phyloP scores from a whole-genome alignment of 2,888 invertebrate genomes.

The Heliothis peltigera region DNA sequence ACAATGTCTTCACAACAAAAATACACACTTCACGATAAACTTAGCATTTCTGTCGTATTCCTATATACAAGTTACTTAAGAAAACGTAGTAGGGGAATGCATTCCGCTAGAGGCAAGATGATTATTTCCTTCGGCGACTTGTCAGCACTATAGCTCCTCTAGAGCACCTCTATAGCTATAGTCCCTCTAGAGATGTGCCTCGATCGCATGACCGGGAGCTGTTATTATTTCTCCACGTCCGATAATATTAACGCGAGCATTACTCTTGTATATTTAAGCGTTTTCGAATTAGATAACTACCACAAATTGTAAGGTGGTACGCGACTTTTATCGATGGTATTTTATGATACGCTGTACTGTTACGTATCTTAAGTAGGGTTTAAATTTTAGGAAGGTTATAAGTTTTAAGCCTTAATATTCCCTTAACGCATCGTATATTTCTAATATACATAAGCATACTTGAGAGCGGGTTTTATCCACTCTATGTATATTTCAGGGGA shows the following conservation, averaged over 20 bases:
- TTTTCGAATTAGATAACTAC: conserved; percentile 35
- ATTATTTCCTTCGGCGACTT: conserved; percentile 57
- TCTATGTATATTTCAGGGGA: not conserved
- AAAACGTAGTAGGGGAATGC: conserved; percentile 35
- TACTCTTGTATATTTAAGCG: conserved; percentile 54
- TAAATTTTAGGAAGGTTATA: not conserved
- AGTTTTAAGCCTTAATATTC: no score
- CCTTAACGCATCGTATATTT: no score
- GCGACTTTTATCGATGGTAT: conserved; percentile 38
- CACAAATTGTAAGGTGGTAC: conserved; percentile 35
- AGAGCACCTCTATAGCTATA: conserved; percentile 24
- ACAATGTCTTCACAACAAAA: not conserved
- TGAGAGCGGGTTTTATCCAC: no score
- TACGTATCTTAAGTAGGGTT: conserved; percentile 15
- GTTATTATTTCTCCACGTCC: conserved; percentile 54
- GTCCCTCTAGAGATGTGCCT: conserved; percentile 26
- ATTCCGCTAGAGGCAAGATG: conserved; percentile 43
- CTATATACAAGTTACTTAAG: not conserved
- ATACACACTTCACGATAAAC: no score
- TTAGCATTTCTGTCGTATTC: not conserved
- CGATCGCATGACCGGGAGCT: conserved; percentile 59
- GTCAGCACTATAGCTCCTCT: conserved; percentile 25
- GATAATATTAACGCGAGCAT: conserved; percentile 54
- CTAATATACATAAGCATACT: no score
- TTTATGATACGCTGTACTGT: conserved; percentile 31